A percentile compares a stretch with the other conserved stretches of the same genome.
Evolutionary conservation across 2,797 vertebrate genomes (phyloP).

Genomic region (Coranthus polyacanthus): DNA sequence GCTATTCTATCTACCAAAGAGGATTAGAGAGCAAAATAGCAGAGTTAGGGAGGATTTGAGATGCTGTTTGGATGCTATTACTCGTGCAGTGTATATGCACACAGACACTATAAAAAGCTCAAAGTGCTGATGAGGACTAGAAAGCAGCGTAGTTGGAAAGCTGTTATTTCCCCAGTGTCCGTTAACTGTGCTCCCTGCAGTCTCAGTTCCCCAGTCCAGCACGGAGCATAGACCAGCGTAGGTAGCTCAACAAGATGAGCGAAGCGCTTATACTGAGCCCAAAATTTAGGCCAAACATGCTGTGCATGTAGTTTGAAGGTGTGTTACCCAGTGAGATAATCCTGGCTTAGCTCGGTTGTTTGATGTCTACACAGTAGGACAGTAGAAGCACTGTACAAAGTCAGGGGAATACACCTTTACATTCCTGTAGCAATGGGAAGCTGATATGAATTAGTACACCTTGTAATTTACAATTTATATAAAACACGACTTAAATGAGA

Average conservation of each 20-base stretch:
- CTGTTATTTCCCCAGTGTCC: slow-evolving; percentile 76
- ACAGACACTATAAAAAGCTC: slow-evolving; percentile 65
- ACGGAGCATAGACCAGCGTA: slow-evolving; percentile 44
- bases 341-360: slow-evolving; percentile 18
- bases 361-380: slow-evolving; percentile 18
- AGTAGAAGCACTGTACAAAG: slow-evolving; percentile 5
- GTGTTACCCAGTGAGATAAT: slow-evolving; percentile 42
- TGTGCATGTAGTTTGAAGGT: slow-evolving; percentile 40
- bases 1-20: slow-evolving; percentile 58
- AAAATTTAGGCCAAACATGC: slow-evolving; percentile 42
- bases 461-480: neutral
- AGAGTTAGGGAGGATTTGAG: slow-evolving; percentile 51
- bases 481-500: too few relatives aligned
- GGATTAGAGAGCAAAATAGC: slow-evolving; percentile 63
- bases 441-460: neutral
- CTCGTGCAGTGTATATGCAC: slow-evolving; percentile 55
- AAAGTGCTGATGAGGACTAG: slow-evolving; percentile 71
- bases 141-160: slow-evolving; percentile 62
- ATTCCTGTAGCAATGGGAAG: neutral
- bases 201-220: slow-evolving; percentile 53
- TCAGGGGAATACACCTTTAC: slow-evolving; percentile 5
- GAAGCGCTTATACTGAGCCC: slow-evolving; percentile 5
- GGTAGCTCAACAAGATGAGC: slow-evolving; percentile 45
- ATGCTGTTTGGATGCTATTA: slow-evolving; percentile 41
- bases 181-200: slow-evolving; percentile 61